Percentiles rank a stretch among this genome's conserved stretches.
These are phyloP conservation scores for Trichogramma pretiosum DNA, from an alignment of 1,140 invertebrate genomes.

Conservation along the genomic window DNA sequence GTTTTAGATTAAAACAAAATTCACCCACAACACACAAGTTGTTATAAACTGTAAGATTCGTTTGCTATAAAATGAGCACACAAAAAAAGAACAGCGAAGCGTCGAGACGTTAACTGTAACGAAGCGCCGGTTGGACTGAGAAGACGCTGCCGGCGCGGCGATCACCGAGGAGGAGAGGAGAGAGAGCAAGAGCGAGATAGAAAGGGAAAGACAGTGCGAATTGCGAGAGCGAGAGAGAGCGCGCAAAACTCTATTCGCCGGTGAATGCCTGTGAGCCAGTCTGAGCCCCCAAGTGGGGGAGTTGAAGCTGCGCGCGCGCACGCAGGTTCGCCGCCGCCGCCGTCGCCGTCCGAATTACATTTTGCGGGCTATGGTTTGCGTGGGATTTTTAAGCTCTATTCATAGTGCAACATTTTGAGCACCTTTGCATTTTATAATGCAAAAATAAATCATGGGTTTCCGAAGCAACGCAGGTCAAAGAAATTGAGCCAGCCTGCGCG, in stretches of 20 bases:
- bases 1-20: too few species aligned
- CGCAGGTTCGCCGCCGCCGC: background rate
- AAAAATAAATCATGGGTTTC: too few species aligned
- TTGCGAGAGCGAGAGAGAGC: conserved; percentile 7
- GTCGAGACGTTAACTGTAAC: background rate
- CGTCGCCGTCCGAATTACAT: background rate
- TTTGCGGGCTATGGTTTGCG: background rate
- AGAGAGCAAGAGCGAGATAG: conserved; percentile 26
- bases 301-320: background rate
- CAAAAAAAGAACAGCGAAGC: background rate
- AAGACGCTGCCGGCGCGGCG: conserved; percentile 19
- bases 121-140: conserved; percentile 2
- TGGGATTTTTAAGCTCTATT: too few species aligned
- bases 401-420: too few species aligned
- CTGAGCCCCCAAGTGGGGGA: background rate
- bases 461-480: too few species aligned
- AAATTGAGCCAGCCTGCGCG: too few species aligned
- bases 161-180: background rate
- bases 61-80: too few species aligned
- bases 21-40: too few species aligned
- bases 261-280: background rate
- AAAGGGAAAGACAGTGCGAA: background rate
- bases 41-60: too few species aligned
- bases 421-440: too few species aligned
- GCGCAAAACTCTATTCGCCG: too few species aligned